A percentile compares a stretch with the other conserved stretches of the same genome.
Conservation (phyloP, 2,797 vertebrate genomes). For the Galago senegalensis region DNA sequence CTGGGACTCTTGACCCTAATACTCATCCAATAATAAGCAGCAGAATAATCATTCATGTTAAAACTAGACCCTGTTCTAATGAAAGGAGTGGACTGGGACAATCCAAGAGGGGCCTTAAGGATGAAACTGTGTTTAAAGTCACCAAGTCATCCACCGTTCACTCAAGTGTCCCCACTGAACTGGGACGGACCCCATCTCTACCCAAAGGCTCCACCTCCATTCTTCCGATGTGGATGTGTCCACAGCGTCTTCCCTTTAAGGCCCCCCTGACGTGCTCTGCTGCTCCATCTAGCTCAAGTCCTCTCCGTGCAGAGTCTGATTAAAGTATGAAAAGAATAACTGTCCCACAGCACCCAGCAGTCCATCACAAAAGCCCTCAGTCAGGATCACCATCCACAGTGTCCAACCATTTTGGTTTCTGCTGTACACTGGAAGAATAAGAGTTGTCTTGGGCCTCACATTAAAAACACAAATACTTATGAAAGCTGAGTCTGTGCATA, state of each 20-base stretch:
- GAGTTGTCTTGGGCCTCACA: too few relatives aligned
- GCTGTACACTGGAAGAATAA: too few relatives aligned
- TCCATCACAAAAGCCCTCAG: background rate
- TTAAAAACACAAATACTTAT: too few relatives aligned
- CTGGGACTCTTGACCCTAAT: background rate
- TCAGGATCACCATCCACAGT: background rate
- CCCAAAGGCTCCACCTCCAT: background rate
- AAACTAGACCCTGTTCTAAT: background rate
- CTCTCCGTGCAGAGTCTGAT: background rate
- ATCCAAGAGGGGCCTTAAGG: background rate
- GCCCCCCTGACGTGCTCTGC: rapidly evolving
- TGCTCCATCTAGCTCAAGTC: background rate
- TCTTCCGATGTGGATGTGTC: background rate
- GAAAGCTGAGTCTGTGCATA: too few relatives aligned
- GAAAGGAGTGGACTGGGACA: background rate
- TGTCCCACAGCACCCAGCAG: background rate
- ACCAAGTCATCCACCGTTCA: background rate
- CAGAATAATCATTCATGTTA: background rate
- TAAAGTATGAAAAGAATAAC: background rate
- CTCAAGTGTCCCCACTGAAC: background rate
- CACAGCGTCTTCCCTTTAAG: background rate
- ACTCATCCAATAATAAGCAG: background rate
- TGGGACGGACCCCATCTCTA: background rate
- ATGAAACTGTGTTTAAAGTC: background rate
- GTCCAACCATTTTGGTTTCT: too few relatives aligned